Evolutionary conservation across 2,888 invertebrate genomes (phyloP).

Genomic region (Charanyca ferruginea): DNA sequence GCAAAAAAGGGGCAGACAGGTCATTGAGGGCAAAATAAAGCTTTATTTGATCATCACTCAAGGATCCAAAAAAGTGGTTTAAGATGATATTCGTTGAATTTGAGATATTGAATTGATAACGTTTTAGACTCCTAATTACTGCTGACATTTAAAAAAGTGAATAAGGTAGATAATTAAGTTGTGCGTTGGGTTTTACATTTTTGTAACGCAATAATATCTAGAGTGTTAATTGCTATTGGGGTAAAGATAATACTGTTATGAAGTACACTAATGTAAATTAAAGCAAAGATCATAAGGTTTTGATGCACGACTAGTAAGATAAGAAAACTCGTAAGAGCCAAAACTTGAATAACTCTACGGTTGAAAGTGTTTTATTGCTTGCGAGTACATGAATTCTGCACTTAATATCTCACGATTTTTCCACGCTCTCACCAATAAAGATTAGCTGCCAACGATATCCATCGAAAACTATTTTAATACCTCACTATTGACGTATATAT

Average conservation of each 20-base stretch:
- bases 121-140: neutral
- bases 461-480: constrained; percentile 27
- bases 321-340: constrained; percentile 10
- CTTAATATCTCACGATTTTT: constrained; percentile 25
- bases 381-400: constrained; percentile 28
- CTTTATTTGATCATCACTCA: constrained; percentile 48
- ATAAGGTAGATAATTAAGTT: no score
- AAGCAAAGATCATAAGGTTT: neutral
- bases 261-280: neutral
- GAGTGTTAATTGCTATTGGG: neutral
- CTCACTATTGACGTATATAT: constrained; percentile 8
- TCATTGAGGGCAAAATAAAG: constrained; percentile 45
- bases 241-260: neutral
- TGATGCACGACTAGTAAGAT: neutral
- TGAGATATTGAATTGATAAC: constrained; percentile 6
- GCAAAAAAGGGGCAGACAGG: constrained; percentile 53
- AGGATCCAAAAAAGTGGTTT: constrained; percentile 47
- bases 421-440: constrained; percentile 38
- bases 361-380: constrained; percentile 32
- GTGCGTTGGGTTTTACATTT: neutral
- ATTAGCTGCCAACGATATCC: constrained; percentile 14
- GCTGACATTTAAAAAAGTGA: neutral
- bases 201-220: no score
- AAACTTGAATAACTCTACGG: constrained; percentile 11
- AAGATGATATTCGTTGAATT: constrained; percentile 7